Evolutionary conservation across 2,888 invertebrate genomes (phyloP).

Genomic region (Aleiodes alternator): DNA sequence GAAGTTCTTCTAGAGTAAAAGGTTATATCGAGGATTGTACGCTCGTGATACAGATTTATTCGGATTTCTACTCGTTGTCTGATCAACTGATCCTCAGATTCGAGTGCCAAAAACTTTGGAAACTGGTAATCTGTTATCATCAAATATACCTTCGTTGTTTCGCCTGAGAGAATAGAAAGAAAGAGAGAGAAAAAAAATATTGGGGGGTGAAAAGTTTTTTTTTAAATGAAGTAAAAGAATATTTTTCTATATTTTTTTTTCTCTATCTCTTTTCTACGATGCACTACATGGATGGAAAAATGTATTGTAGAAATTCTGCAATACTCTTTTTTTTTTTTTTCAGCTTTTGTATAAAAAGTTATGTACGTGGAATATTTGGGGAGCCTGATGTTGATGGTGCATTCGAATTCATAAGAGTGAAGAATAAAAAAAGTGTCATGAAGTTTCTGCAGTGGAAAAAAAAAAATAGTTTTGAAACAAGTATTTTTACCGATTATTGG

Average conservation of each 20-base stretch:
- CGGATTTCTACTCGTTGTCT: constrained; percentile 61
- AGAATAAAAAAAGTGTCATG: constrained; percentile 15
- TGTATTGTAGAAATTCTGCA: too few species aligned
- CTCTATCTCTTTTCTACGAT: background rate
- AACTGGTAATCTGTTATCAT: constrained; percentile 60
- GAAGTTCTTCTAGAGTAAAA: constrained; percentile 59
- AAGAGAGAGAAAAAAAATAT: background rate
- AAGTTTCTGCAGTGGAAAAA: background rate
- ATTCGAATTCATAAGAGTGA: too few species aligned
- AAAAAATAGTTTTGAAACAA: background rate
- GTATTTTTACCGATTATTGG: constrained; percentile 59
- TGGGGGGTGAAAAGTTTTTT: constrained; percentile 46
- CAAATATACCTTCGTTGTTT: constrained; percentile 45
- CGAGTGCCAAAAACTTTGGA: constrained; percentile 57
- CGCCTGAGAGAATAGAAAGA: background rate
- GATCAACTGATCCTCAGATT: constrained; percentile 58
- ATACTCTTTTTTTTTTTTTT: background rate
- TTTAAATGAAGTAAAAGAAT: constrained; percentile 51
- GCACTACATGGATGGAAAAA: too few species aligned
- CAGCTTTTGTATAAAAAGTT: background rate
- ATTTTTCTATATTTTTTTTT: constrained; percentile 8
- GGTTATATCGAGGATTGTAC: constrained; percentile 57
- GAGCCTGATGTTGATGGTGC: too few species aligned
- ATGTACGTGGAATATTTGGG: background rate
- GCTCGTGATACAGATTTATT: constrained; percentile 56